phyloP scores from a whole-genome alignment of 2,888 invertebrate genomes.

The Orthonychiurus folsomi region DNA sequence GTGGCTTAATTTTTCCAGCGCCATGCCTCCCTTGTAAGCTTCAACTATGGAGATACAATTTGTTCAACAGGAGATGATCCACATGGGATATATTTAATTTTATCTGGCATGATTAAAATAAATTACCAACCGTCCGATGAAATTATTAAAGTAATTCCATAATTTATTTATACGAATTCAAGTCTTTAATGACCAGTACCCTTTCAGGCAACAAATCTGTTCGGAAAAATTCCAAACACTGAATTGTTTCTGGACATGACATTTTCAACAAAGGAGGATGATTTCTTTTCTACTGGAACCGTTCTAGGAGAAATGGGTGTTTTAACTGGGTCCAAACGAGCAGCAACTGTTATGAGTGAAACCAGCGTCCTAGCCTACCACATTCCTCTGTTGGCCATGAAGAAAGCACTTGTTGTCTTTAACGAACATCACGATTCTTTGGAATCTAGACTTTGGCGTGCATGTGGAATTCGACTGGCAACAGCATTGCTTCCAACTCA shows the following conservation, averaged over 20 bases:
- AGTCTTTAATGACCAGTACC: no score
- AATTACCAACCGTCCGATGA: conserved; percentile 43
- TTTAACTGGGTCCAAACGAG: conserved; percentile 51
- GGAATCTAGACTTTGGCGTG: conserved; percentile 55
- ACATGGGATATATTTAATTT: conserved; percentile 46
- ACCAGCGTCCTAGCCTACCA: conserved; percentile 50
- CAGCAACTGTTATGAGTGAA: conserved; percentile 53
- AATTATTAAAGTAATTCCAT: conserved; percentile 36
- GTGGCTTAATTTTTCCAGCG: no score
- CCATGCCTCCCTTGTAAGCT: conserved; percentile 42
- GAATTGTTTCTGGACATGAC: conserved; percentile 50
- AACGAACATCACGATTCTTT: conserved; percentile 48
- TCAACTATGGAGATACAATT: conserved; percentile 43
- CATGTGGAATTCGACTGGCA: conserved; percentile 53
- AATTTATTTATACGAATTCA: no score
- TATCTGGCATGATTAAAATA: conserved; percentile 45
- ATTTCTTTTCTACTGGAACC: conserved; percentile 55
- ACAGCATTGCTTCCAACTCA: conserved; percentile 51
- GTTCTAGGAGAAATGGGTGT: conserved; percentile 55
- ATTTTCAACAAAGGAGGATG: conserved; percentile 48
- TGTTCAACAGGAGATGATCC: conserved; percentile 43
- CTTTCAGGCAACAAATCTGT: no score
- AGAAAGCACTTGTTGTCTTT: conserved; percentile 42
- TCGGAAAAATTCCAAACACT: conserved; percentile 51
- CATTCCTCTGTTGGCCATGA: conserved; percentile 42